Conservation (phyloP, 2,888 invertebrate genomes). For the Eustalomyia histrio region DNA sequence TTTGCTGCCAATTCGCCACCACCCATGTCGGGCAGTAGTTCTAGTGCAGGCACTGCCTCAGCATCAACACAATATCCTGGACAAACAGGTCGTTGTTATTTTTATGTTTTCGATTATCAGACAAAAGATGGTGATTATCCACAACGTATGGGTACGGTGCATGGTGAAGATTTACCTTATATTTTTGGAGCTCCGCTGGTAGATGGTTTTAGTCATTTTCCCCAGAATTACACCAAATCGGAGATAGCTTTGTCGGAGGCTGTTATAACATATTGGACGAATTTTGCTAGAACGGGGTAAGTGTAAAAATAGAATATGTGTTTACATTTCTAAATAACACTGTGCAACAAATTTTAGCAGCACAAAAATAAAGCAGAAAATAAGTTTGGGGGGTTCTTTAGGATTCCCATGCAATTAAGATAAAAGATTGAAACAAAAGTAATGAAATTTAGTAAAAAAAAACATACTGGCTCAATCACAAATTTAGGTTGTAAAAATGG, state of each 20-base stretch:
- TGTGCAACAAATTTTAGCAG: too few species aligned
- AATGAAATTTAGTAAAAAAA: too few species aligned
- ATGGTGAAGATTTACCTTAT: slow-evolving; percentile 94
- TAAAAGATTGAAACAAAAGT: too few species aligned
- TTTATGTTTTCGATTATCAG: slow-evolving; percentile 95
- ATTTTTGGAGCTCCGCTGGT: slow-evolving; percentile 94
- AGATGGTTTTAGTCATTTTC: slow-evolving; percentile 89
- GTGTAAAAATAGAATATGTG: too few species aligned
- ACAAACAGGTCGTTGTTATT: slow-evolving; percentile 87
- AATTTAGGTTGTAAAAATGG: too few species aligned
- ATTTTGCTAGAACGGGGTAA: slow-evolving; percentile 94
- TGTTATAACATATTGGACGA: slow-evolving; percentile 92
- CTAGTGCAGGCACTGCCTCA: slow-evolving; percentile 70
- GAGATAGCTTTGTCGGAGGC: slow-evolving; percentile 92
- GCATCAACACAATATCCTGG: slow-evolving; percentile 71
- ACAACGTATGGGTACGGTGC: slow-evolving; percentile 94
- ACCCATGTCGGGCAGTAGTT: slow-evolving; percentile 67
- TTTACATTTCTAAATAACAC: too few species aligned
- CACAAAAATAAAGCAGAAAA: too few species aligned
- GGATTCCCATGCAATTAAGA: too few species aligned
- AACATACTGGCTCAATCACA: too few species aligned
- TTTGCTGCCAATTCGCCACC: slow-evolving; percentile 84
- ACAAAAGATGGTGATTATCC: slow-evolving; percentile 93
- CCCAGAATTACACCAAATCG: slow-evolving; percentile 92
- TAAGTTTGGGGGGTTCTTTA: too few species aligned